Conservation (phyloP, 2,888 invertebrate species). For the Pristionchus japonicus region DNA sequence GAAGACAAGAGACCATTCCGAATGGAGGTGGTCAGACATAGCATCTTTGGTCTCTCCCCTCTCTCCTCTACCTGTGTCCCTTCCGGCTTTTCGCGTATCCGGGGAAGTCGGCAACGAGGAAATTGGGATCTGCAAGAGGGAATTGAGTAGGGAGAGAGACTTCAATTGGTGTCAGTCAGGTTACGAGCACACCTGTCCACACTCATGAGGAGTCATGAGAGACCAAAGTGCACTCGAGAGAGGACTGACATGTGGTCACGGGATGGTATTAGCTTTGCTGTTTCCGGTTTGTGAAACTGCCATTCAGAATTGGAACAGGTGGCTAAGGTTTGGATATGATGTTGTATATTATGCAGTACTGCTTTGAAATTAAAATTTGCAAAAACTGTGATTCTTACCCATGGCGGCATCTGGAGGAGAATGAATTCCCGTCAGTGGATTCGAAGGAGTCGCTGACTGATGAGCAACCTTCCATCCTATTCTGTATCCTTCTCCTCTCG, state of each 20-base stretch:
- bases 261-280: neutral
- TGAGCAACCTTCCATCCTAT: slow-evolving; percentile 56
- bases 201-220: slow-evolving; percentile 8
- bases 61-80: slow-evolving; percentile 37
- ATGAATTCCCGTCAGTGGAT: slow-evolving; percentile 62
- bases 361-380: too few relatives aligned
- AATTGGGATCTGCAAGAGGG: slow-evolving; percentile 49
- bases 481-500: slow-evolving; percentile 58
- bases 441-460: slow-evolving; percentile 51
- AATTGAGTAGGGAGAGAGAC: neutral
- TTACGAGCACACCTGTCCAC: slow-evolving; percentile 26
- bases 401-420: slow-evolving; percentile 49
- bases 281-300: neutral
- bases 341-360: too few relatives aligned
- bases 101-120: slow-evolving; percentile 60
- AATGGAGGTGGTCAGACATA: too few relatives aligned
- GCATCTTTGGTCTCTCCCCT: too few relatives aligned
- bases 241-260: neutral
- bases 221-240: neutral
- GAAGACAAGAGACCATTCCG: too few relatives aligned
- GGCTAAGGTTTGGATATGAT: too few relatives aligned
- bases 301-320: too few relatives aligned
- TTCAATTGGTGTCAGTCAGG: neutral
- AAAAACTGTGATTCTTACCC: neutral
- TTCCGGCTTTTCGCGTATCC: slow-evolving; percentile 50